These are phyloP conservation scores for Tretioscincus oriximinensis DNA, from an alignment of 2,113 vertebrate species.

Conservation along the genomic window DNA sequence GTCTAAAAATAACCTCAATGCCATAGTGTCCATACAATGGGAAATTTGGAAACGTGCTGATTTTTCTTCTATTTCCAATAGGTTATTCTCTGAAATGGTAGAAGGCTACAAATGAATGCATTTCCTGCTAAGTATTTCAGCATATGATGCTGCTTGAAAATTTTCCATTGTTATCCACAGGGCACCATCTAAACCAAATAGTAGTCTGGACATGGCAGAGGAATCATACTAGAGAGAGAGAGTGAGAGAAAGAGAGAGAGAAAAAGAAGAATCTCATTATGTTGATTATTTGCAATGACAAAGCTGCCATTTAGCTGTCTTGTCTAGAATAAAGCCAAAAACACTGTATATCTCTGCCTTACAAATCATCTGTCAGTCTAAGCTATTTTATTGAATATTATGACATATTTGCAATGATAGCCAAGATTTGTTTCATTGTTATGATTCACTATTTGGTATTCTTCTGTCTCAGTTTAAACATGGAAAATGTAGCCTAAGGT, in stretches of 20 bases:
- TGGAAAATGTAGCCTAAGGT: no score
- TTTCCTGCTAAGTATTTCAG: not conserved
- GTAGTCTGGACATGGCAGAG: no score
- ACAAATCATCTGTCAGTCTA: not conserved
- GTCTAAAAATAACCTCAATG: conserved; percentile 10
- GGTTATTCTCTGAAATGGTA: not conserved
- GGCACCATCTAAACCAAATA: not conserved
- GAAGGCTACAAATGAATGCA: not conserved
- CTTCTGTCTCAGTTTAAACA: no score
- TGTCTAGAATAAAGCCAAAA: not conserved
- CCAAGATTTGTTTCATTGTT: conserved; percentile 51
- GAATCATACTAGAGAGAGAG: no score
- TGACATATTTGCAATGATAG: not conserved
- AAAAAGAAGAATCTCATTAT: not conserved
- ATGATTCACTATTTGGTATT: no score
- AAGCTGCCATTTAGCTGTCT: not conserved
- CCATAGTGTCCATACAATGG: not conserved
- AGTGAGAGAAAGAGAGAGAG: no score
- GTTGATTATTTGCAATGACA: not conserved
- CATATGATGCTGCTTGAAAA: not conserved
- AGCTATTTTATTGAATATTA: not conserved
- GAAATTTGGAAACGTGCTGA: not conserved
- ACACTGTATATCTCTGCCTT: not conserved
- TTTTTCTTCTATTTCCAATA: not conserved
- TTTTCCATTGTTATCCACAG: not conserved